Percentiles rank a stretch among this genome's conserved stretches.
Conservation (phyloP, 2,797 vertebrate species). For the Orientallactaga sibirica region DNA sequence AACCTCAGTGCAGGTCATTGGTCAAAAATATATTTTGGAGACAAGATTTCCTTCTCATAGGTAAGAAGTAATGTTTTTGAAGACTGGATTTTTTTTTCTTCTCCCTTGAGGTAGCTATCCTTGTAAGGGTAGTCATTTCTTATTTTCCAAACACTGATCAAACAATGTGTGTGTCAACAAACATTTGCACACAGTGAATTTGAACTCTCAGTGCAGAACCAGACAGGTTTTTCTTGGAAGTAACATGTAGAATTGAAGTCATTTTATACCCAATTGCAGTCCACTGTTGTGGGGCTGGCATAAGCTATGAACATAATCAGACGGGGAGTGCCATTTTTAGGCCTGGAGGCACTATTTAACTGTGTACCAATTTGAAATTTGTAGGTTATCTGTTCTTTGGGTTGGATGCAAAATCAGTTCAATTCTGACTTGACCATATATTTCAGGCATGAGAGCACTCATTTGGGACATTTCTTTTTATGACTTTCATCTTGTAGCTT, state of each 20-base stretch:
- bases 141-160: slow-evolving; percentile 41
- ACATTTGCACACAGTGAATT: background rate
- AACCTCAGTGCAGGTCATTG: background rate
- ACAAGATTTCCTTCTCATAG: background rate
- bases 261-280: background rate
- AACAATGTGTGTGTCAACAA: slow-evolving; percentile 4
- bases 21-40: background rate
- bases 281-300: background rate
- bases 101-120: background rate
- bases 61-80: slow-evolving; percentile 19
- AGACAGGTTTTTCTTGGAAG: background rate
- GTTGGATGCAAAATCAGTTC: slow-evolving; percentile 56
- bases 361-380: slow-evolving; percentile 60
- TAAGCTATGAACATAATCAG: slow-evolving; percentile 40
- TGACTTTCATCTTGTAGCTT: slow-evolving; percentile 55
- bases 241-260: background rate
- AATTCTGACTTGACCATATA: slow-evolving; percentile 44
- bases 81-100: background rate
- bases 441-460: slow-evolving; percentile 49
- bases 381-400: slow-evolving; percentile 61
- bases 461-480: slow-evolving; percentile 44
- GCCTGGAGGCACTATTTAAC: slow-evolving; percentile 58
- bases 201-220: background rate
- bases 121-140: slow-evolving; percentile 34
- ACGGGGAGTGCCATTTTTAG: slow-evolving; percentile 48